Evolutionary conservation across 2,797 vertebrate species (phyloP).

Genomic region (Ateles fusciceps): DNA sequence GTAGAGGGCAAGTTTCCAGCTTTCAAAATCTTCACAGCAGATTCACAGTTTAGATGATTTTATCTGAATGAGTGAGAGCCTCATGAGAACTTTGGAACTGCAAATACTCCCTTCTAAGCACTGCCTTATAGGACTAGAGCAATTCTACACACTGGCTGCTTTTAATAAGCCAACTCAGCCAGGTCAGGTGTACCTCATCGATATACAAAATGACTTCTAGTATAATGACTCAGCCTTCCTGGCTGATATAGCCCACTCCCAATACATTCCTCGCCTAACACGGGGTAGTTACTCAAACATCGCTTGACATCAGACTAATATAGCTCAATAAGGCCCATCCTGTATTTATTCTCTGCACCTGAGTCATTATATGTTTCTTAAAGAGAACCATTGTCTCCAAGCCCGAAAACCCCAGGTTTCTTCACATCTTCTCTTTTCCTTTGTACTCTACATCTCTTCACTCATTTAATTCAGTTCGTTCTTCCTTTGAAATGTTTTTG

Average conservation of each 20-base stretch:
- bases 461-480: not conserved
- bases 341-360: not conserved
- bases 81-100: not conserved
- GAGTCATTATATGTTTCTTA: not conserved
- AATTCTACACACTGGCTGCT: not conserved
- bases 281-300: not conserved
- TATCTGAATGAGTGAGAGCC: not conserved
- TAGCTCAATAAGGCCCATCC: not conserved
- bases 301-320: not conserved
- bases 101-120: not conserved
- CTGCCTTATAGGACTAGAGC: not conserved
- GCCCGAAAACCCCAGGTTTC: not conserved
- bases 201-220: not conserved
- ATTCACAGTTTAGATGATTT: not conserved
- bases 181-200: not conserved
- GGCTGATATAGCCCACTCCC: not conserved
- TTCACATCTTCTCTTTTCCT: not conserved
- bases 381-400: not conserved
- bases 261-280: not conserved
- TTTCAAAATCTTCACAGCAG: not conserved
- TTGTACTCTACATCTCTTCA: not conserved
- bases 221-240: not conserved
- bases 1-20: not conserved
- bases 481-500: not conserved
- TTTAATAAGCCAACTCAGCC: not conserved